Percentiles rank a stretch among this genome's conserved stretches.
Conservation (phyloP, 2,113 vertebrate species). For the Anolis sagrei region DNA sequence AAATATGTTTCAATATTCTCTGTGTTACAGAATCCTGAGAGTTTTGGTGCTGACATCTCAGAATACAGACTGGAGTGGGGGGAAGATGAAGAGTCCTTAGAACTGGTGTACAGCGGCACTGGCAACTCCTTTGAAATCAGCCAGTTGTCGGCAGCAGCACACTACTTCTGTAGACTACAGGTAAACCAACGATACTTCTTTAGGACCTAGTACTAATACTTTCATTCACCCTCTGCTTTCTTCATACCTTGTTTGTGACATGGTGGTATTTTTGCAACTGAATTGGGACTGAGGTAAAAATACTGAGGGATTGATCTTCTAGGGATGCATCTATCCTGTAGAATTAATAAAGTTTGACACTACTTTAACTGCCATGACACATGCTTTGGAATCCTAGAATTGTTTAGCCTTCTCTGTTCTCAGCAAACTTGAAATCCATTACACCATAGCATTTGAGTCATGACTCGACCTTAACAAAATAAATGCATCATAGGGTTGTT, state of each 20-base stretch:
- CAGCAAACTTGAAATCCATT: no score
- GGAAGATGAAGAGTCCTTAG: constrained; percentile 88
- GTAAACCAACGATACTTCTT: constrained; percentile 47
- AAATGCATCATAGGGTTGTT: not conserved
- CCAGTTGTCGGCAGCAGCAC: constrained; percentile 84
- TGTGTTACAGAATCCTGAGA: constrained; percentile 88
- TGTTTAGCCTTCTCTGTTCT: no score
- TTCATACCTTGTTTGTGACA: not conserved
- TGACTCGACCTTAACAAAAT: no score
- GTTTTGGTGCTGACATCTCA: constrained; percentile 92
- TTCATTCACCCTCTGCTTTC: not conserved
- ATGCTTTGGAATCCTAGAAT: not conserved
- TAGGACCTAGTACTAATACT: not conserved
- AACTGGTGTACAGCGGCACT: constrained; percentile 86
- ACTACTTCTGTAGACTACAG: constrained; percentile 93
- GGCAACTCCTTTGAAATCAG: constrained; percentile 88
- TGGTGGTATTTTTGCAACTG: not conserved
- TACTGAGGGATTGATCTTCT: not conserved
- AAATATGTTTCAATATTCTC: constrained; percentile 20
- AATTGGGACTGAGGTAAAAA: not conserved
- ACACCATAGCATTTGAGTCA: no score
- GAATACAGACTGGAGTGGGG: constrained; percentile 96
- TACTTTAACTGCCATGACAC: no score
- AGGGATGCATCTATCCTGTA: not conserved
- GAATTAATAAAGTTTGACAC: no score